Evolutionary conservation across 2,797 vertebrate genomes (phyloP).

Genomic region (Rachycentron canadum): DNA sequence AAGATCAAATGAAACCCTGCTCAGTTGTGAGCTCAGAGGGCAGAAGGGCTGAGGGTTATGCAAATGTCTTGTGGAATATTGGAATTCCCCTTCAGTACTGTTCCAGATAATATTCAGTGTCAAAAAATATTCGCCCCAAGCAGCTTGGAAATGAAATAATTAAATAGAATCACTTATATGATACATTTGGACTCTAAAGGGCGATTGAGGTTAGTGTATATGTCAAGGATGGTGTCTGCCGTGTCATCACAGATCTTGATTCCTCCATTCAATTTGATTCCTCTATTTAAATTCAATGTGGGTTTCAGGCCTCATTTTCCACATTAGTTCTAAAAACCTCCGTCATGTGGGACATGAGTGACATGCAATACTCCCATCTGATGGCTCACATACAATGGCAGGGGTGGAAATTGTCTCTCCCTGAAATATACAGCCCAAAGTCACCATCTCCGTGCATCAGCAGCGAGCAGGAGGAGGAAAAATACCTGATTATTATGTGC

Average conservation of each 20-base stretch:
- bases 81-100: constrained; percentile 55
- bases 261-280: constrained; percentile 55
- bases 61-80: constrained; percentile 59
- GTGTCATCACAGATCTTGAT: constrained; percentile 56
- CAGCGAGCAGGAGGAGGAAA: constrained; percentile 47
- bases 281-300: constrained; percentile 54
- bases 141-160: constrained; percentile 63
- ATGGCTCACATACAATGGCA: constrained; percentile 57
- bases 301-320: constrained; percentile 20
- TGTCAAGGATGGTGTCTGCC: constrained; percentile 39
- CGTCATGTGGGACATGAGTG: constrained; percentile 54
- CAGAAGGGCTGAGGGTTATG: constrained; percentile 58
- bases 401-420: constrained; percentile 35
- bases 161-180: constrained; percentile 48
- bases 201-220: constrained; percentile 42
- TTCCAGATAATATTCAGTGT: constrained; percentile 62
- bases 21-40: constrained; percentile 53
- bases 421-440: constrained; percentile 59
- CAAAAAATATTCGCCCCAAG: constrained; percentile 48
- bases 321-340: constrained; percentile 47
- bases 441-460: constrained; percentile 47
- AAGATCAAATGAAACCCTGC: constrained; percentile 64
- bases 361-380: constrained; percentile 55
- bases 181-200: constrained; percentile 55
- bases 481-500: constrained; percentile 71